Evolutionary conservation across 1,140 invertebrate species (phyloP), one percentile per base, ranked within the genome.

Genomic region (Coboldia fuscipes): DNA sequence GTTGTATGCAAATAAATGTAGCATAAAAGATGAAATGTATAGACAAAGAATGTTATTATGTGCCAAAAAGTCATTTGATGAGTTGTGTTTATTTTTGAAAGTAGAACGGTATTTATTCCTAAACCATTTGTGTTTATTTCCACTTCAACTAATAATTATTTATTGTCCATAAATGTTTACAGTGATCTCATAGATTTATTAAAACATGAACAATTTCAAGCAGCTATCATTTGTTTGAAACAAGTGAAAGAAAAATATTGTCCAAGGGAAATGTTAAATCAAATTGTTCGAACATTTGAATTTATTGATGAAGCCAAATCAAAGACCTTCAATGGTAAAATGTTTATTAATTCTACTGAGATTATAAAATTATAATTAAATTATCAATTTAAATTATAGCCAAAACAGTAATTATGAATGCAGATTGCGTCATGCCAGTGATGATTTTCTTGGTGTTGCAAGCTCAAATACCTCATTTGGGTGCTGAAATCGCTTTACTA

Each of bases 1-100:
- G 5, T 32, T 55, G 5, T 55, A 55, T 29, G 52, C 52, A 0
- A 54, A 50, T 35, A 54, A 55, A 37, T 51, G 51, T 30, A 51
- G 49, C 31, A 40, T 41, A 32, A 50, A 51, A 35, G 52, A 55
- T 37, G 52, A 55, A 37, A 41, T 53, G 16, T 55, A 55, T 21
- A 36, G 50, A 12, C 52, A 53, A 24, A 50, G 52, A 35, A 23
- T 54, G 2, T 44, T 50, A 13, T 40, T 42, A 29, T 44, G 47
- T 27, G 50, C 51, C 26, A 54, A 50, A 18, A 37, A 52, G 1
- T 42, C 36, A 19, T 41, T 54, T 34, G 42, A 47, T n/a, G 50
- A 55, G 8, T 39, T 55, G 10, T 28, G 32, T 14, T 9, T 27
- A n/a, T 37, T 36, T 26, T 43, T 54, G 2, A 32, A 42, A 14